Evolutionary conservation across 2,113 vertebrate species (phyloP).

Genomic region (Aegotheles bennettii): DNA sequence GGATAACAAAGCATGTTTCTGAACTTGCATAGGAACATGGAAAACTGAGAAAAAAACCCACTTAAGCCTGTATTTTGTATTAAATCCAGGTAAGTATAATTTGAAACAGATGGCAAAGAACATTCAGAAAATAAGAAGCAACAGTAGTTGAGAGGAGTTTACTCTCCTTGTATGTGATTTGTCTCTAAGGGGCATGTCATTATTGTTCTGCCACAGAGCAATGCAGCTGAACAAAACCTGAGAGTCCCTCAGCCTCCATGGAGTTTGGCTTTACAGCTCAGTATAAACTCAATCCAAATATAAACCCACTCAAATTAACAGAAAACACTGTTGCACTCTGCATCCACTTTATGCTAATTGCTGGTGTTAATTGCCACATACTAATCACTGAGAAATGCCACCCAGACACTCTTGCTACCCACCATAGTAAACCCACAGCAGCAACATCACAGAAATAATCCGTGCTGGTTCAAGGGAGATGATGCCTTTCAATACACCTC

Average conservation of each 20-base stretch:
- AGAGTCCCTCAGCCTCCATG: neutral
- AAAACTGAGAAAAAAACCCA: neutral
- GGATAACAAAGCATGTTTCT: neutral
- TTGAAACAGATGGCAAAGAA: neutral
- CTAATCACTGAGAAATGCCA: neutral
- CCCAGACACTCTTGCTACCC: neutral
- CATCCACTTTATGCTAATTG: neutral
- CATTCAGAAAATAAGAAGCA: neutral
- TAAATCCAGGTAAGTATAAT: neutral
- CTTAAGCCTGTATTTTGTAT: neutral
- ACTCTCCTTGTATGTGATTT: neutral
- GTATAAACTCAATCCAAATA: neutral
- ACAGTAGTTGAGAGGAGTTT: neutral
- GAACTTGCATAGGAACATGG: fast-evolving
- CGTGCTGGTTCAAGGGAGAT: neutral
- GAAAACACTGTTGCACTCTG: neutral
- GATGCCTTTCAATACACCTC: neutral
- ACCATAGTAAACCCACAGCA: neutral
- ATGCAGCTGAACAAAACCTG: neutral
- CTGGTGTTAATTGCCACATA: neutral
- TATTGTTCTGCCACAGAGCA: neutral
- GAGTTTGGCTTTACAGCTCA: neutral
- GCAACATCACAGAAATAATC: neutral
- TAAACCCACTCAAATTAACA: neutral
- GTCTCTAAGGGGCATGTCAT: neutral